A percentile compares a stretch with the other conserved stretches of the same genome.
Conservation (phyloP, 2,797 vertebrate genomes). For the Sarcophilus harrisii region DNA sequence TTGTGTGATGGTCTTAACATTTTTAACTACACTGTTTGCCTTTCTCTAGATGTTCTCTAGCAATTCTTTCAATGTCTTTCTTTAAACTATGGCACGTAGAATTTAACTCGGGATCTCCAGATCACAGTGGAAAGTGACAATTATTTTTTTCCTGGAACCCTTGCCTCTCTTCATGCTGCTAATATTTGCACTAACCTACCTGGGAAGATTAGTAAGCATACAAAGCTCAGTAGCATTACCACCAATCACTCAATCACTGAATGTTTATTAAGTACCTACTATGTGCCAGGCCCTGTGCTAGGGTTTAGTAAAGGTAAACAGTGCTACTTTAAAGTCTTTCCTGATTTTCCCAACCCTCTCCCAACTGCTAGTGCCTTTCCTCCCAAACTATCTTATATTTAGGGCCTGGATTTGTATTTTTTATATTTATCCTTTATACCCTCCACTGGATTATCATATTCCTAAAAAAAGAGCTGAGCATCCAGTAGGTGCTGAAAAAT, state of each 20-base stretch:
- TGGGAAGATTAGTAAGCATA: neutral
- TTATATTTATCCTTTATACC: neutral
- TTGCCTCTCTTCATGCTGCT: neutral
- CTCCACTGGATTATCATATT: neutral
- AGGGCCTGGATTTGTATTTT: neutral
- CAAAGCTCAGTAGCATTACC: neutral
- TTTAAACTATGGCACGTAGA: too few relatives aligned
- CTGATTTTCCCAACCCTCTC: neutral
- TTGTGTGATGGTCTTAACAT: too few relatives aligned
- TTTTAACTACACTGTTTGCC: too few relatives aligned
- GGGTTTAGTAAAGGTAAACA: neutral
- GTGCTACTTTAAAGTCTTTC: neutral
- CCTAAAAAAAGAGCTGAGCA: neutral
- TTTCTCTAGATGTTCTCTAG: neutral
- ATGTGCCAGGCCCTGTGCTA: too few relatives aligned
- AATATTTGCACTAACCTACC: neutral
- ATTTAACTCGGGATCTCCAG: too few relatives aligned
- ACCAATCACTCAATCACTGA: neutral
- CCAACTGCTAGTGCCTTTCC: neutral
- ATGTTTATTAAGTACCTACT: too few relatives aligned
- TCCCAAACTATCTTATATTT: too few relatives aligned
- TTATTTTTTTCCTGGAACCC: neutral
- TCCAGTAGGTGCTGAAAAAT: neutral
- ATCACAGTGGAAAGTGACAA: too few relatives aligned
- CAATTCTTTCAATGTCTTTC: neutral